These are phyloP conservation scores for Lepeophtheirus nordmannii DNA, from an alignment of 2,888 invertebrate species.

Conservation along the genomic window DNA sequence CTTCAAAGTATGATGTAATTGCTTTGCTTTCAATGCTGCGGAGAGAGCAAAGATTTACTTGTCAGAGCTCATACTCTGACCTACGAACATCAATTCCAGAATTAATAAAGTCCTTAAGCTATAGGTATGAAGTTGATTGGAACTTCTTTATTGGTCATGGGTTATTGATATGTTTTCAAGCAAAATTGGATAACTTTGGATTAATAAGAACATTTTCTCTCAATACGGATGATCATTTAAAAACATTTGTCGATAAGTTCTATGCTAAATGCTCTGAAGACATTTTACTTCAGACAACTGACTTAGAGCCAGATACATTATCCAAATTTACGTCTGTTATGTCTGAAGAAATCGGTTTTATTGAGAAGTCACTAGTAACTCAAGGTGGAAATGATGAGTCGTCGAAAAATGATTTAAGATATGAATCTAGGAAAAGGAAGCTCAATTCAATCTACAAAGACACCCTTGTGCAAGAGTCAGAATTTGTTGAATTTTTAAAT, in stretches of 20 bases:
- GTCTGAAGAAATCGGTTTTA: not conserved
- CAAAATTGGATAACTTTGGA: not conserved
- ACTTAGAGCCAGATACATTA: not conserved
- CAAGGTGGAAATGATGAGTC: not conserved
- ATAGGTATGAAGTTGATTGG: not conserved
- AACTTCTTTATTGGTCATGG: not conserved
- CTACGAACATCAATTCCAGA: not conserved
- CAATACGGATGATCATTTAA: not conserved
- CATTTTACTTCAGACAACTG: not conserved
- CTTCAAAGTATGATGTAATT: not conserved
- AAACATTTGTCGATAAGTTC: not conserved
- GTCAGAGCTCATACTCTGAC: not conserved
- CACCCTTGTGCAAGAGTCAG: not conserved
- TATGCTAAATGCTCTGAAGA: not conserved
- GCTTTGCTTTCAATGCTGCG: not conserved
- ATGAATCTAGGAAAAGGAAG: not conserved
- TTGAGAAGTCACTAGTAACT: conserved; percentile 1
- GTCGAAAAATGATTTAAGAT: not conserved
- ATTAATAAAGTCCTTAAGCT: not conserved
- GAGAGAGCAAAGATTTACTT: not conserved
- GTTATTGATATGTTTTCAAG: not conserved
- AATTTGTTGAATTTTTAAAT: not conserved
- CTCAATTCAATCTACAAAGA: not conserved
- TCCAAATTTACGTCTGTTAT: not conserved
- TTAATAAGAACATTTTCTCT: not conserved